Evolutionary conservation across 2,797 vertebrate species (phyloP), one percentile per base, ranked within the genome.

Genomic region (Coccyzus lansbergi): DNA sequence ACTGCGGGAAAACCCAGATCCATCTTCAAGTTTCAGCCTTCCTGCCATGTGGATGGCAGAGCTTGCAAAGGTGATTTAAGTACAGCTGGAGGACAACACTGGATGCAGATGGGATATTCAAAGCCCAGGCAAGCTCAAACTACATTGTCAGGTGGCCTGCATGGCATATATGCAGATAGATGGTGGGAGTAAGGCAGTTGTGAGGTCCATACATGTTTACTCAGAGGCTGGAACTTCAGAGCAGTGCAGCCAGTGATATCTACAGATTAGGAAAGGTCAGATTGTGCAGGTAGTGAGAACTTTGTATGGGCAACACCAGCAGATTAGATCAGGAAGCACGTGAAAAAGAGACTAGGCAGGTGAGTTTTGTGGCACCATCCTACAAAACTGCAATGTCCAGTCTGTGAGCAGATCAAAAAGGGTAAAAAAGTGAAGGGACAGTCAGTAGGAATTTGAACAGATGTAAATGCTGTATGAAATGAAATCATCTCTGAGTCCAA

Each of bases 191-290:
- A 85, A 74, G 55, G 42, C 34, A 40, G 56, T 33, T 76, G 38
- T n/a, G 62, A 25, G 20, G 20, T 2, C 4, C 1, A 1, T 21
- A 15, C 3, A 1, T 24, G 34, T 42, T 70, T 48, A 18, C 69
- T 49, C 1, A 4, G 68, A 12, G 29, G 19, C 17, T 88, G 29
- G 70, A 82, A 42, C 51, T 87, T 91, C 60, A 69, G 14, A 84
- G 18, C 34, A 48, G 15, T 18, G 28, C 11, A 70, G 44, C 17
- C 62, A 67, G 60, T 40, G 29, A 74, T 92, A 77, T 83, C 53
- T 81, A 7, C 49, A 36, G 70, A 12, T 8, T 18, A 98, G 20
- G 98, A 99, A 51, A 98, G 98, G 93, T 98, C 98, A 1, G 98
- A 98, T 83, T 99, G 98, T 29, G 98, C 98, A 96, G 98, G 98